phyloP scores from a whole-genome alignment of 30 jellyfish, hydroid and myxozoan genomes.

The Turritopsis rubra region DNA sequence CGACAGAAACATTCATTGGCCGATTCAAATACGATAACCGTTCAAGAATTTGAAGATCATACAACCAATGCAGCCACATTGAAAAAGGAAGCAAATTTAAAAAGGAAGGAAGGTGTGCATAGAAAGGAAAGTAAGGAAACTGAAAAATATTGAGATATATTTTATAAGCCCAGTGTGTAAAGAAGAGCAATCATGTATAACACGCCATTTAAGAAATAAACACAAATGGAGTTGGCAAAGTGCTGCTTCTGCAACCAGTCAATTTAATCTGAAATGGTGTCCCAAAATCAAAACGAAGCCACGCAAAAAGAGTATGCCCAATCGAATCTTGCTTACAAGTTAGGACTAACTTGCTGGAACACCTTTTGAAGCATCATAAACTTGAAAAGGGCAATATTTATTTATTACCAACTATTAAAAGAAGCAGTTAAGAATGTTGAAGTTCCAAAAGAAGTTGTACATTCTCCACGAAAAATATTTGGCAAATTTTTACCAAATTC shows the following conservation, averaged over 20 bases:
- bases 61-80: too few relatives aligned
- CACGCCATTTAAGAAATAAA: too few relatives aligned
- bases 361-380: neutral
- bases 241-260: neutral
- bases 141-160: too few relatives aligned
- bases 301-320: neutral
- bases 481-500: neutral
- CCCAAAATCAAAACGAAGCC: neutral
- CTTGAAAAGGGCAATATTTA: neutral
- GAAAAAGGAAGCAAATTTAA: too few relatives aligned
- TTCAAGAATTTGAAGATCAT: neutral
- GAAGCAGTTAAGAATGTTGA: neutral
- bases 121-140: too few relatives aligned
- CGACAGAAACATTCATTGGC: neutral
- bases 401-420: neutral
- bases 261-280: neutral
- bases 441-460: neutral
- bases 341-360: neutral
- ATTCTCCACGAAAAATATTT: neutral
- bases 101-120: too few relatives aligned
- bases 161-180: too few relatives aligned
- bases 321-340: neutral
- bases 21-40: neutral
- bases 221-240: too few relatives aligned
- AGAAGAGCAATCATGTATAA: too few relatives aligned